These are phyloP conservation scores for Eutrigla gurnardus DNA, from an alignment of 2,797 vertebrate species.

Conservation along the genomic window DNA sequence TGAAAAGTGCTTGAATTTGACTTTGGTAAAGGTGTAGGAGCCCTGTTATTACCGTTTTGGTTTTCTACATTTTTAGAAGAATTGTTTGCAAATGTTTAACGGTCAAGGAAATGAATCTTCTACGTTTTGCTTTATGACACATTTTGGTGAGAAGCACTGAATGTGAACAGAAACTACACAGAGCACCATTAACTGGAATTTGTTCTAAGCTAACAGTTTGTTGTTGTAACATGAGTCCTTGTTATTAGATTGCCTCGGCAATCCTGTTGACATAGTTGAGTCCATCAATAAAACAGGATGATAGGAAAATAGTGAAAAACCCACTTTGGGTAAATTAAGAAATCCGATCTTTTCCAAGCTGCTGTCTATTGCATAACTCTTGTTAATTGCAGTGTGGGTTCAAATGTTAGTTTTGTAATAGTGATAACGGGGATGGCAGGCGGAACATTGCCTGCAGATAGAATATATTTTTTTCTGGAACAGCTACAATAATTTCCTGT, in stretches of 20 bases:
- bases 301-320: neutral
- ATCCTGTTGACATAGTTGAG: neutral
- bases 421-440: neutral
- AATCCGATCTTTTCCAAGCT: constrained; percentile 1
- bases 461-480: constrained; percentile 22
- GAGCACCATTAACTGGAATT: no score
- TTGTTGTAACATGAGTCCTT: neutral
- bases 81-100: neutral
- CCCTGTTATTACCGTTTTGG: neutral
- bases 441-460: neutral
- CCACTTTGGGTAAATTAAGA: neutral
- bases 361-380: neutral
- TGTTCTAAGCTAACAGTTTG: neutral
- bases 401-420: constrained; percentile 1
- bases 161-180: neutral
- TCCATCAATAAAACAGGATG: neutral
- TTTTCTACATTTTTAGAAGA: neutral
- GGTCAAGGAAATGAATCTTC: neutral
- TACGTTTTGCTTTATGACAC: neutral
- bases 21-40: no score
- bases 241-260: neutral
- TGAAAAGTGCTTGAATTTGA: no score
- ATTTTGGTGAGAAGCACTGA: neutral
- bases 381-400: constrained; percentile 14
- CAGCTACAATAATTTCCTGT: neutral